Base-by-base conservation (phyloP, 2,113 vertebrate species). In the Otocyon megalotis region DNA sequence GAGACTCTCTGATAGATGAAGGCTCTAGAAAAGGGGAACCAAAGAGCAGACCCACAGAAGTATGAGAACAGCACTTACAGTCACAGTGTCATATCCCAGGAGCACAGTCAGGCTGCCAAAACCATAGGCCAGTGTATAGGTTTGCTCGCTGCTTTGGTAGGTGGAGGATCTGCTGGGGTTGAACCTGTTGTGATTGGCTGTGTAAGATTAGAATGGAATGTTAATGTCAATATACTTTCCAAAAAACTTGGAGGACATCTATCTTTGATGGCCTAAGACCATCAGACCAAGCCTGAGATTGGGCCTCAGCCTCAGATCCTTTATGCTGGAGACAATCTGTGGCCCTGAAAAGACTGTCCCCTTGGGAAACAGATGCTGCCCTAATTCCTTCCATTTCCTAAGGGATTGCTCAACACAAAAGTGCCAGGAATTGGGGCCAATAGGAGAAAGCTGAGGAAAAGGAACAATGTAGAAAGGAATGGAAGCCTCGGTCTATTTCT, bases 31-130 rank as follows among this genome's bases (percentile, higher is more conserved):
- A 86, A 20, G 17, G 28, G 17, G 58, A 28, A 4, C 28, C 28
- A 35, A 72, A 80, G 2, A 10, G 26, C 74, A 93, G 50, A 74
- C 26, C 28, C 20, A 83, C 35, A 19, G 32, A 20, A 19, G 22
- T 71, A 19, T 77, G 62, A n/a, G 26, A 88, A 32, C 8, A 19
- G 26, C 5, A 83, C 98, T 98, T 96, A 99, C 98, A 2, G 15
- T 67, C 63, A 99, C 91, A 0, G 98, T 98, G 97, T 99, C 99
- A 0, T 90, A 98, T 72, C 98, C 98, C 93, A 98, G 56, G 58
- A 95, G 7, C 37, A 98, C 90, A 0, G 94, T 96, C 74, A 99
- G 94, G 0, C 85, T 37, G 8, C 98, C 98, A 0, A 98, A 98
- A 82, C 98, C 98, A 2, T 98, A 99, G 37, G 65, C 91, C 32